These are phyloP conservation scores for Tretioscincus oriximinensis DNA, from an alignment of 2,113 vertebrate genomes.

Conservation along the genomic window DNA sequence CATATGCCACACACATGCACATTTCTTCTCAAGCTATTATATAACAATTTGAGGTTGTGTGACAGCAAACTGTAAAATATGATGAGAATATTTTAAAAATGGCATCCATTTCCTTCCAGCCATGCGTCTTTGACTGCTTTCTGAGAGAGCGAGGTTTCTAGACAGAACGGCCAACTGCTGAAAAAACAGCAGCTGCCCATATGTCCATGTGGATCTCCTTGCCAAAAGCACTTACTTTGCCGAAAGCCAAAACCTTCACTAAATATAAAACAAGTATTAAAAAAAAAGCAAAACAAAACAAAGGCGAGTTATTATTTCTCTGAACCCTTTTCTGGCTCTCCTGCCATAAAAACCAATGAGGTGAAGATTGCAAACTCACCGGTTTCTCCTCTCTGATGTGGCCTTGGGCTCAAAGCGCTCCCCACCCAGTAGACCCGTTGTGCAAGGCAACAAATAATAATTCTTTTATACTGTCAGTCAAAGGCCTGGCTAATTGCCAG, in stretches of 20 bases:
- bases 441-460: conserved; percentile 26
- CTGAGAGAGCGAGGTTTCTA: not conserved
- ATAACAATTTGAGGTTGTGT: not conserved
- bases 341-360: conserved; percentile 35
- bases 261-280: not conserved
- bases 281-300: conserved; percentile 1
- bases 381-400: conserved; percentile 34
- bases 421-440: conserved; percentile 25
- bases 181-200: not conserved
- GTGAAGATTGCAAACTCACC: conserved; percentile 32
- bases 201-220: not conserved
- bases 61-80: conserved; percentile 47
- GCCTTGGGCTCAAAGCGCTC: conserved; percentile 41
- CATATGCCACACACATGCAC: not conserved
- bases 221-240: not conserved
- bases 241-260: not conserved
- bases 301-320: conserved; percentile 4
- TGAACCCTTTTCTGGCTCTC: not conserved
- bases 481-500: conserved; percentile 39
- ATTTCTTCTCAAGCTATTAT: not conserved
- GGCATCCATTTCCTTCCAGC: not conserved
- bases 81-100: conserved; percentile 51
- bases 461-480: conserved; percentile 26
- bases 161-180: not conserved
- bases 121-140: not conserved